phyloP scores from a whole-genome alignment of 2,797 vertebrate species.

The Aratinga solstitialis region DNA sequence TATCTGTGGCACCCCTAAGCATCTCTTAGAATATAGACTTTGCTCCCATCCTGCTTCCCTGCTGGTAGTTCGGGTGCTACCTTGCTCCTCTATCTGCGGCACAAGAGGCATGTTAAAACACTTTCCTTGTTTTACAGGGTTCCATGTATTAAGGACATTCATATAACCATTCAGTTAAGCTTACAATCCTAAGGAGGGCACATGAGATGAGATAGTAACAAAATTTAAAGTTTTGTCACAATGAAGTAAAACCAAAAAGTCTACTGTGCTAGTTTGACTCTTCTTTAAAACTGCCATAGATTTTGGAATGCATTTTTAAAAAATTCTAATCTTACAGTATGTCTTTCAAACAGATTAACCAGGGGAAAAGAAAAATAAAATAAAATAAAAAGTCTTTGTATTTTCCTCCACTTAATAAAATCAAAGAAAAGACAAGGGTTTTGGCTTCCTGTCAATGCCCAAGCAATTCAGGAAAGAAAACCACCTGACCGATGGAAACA shows the following conservation, averaged over 20 bases:
- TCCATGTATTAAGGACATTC: not conserved
- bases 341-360: not conserved
- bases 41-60: not conserved
- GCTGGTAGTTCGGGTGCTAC: not conserved
- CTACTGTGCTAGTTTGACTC: not conserved
- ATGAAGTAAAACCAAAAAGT: not conserved
- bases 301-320: not conserved
- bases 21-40: not conserved
- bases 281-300: not conserved
- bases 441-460: not conserved
- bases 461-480: not conserved
- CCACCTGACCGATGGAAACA: not conserved
- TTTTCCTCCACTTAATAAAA: not conserved
- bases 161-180: not conserved
- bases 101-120: not conserved
- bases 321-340: not conserved
- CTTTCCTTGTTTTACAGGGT: not conserved
- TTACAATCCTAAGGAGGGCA: not conserved
- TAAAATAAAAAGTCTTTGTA: not conserved
- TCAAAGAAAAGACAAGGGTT: not conserved
- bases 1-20: not conserved
- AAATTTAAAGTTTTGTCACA: not conserved
- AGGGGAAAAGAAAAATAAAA: not conserved
- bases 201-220: accelerated
- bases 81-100: not conserved